Evolutionary conservation across 2,888 invertebrate genomes (phyloP).

Genomic region (Lasioglossum vierecki): DNA sequence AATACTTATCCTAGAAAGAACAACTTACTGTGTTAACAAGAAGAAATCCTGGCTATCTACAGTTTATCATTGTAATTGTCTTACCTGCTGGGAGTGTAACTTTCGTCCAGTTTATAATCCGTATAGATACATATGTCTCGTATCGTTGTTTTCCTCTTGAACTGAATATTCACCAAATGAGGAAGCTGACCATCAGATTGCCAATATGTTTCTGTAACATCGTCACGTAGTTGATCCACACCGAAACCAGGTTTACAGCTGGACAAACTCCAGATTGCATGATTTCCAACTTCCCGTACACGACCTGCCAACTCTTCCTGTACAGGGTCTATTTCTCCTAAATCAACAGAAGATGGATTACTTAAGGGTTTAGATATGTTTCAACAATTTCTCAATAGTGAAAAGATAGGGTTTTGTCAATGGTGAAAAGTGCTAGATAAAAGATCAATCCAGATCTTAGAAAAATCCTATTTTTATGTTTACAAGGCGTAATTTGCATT

Average conservation of each 20-base stretch:
- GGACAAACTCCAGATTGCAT: slow-evolving; percentile 98
- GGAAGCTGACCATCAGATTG: slow-evolving; percentile 99
- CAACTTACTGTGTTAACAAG: not conserved
- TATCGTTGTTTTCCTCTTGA: slow-evolving; percentile 96
- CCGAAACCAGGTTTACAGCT: slow-evolving; percentile 99
- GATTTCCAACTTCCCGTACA: slow-evolving; percentile 93
- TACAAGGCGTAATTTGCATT: too few species aligned
- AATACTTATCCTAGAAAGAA: slow-evolving; percentile 90
- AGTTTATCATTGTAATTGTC: not conserved
- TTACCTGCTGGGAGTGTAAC: slow-evolving; percentile 96
- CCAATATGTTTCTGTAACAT: slow-evolving; percentile 99
- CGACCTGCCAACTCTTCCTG: slow-evolving; percentile 87
- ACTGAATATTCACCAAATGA: slow-evolving; percentile 98
- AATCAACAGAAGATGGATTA: not conserved
- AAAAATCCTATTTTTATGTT: too few species aligned
- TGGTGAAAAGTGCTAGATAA: too few species aligned
- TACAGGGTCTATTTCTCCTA: slow-evolving; percentile 85
- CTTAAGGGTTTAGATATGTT: not conserved
- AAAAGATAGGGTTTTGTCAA: too few species aligned
- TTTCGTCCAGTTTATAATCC: slow-evolving; percentile 99
- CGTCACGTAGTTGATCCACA: slow-evolving; percentile 97
- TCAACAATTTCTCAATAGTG: too few species aligned
- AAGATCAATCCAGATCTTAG: too few species aligned
- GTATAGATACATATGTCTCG: slow-evolving; percentile 98
- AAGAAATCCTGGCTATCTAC: not conserved